Evolutionary conservation across 2,888 invertebrate species (phyloP).

Genomic region (Polymixis flavicincta): DNA sequence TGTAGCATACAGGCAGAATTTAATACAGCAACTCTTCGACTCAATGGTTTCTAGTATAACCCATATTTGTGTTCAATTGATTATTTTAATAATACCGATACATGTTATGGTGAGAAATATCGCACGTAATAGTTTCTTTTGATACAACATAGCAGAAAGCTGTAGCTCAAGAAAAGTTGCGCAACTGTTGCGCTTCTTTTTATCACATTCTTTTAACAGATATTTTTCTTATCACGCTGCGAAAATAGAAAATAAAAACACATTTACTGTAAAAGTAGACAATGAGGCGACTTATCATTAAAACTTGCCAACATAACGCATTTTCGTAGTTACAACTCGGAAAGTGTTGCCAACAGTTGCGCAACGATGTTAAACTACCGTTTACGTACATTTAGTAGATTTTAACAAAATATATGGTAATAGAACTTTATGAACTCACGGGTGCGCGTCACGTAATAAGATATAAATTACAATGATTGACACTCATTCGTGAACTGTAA

Average conservation of each 20-base stretch:
- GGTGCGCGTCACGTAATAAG: background rate
- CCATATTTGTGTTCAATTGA: constrained; percentile 28
- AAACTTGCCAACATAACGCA: background rate
- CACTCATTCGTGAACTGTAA: background rate
- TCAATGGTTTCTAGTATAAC: constrained; percentile 29
- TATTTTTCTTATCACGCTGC: too few relatives aligned
- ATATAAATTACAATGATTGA: constrained; percentile 25
- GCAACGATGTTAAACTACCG: constrained; percentile 8
- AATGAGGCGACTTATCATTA: background rate
- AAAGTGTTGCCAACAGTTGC: constrained; percentile 31
- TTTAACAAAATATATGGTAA: constrained; percentile 8
- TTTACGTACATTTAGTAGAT: constrained; percentile 19
- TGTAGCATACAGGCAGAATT: constrained; percentile 17
- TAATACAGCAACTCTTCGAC: constrained; percentile 17
- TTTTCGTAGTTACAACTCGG: background rate
- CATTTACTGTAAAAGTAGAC: background rate
- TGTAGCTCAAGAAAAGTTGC: background rate
- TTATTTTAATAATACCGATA: background rate
- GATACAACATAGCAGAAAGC: background rate
- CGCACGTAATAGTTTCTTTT: background rate
- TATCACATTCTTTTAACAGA: too few relatives aligned
- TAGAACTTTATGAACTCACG: background rate
- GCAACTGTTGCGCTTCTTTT: constrained; percentile 15
- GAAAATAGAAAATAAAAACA: background rate
- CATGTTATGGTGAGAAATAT: background rate